Percentiles rank a stretch among this genome's conserved stretches.
These are phyloP conservation scores for Automeris io DNA, from an alignment of 2,888 invertebrate species.

Conservation along the genomic window DNA sequence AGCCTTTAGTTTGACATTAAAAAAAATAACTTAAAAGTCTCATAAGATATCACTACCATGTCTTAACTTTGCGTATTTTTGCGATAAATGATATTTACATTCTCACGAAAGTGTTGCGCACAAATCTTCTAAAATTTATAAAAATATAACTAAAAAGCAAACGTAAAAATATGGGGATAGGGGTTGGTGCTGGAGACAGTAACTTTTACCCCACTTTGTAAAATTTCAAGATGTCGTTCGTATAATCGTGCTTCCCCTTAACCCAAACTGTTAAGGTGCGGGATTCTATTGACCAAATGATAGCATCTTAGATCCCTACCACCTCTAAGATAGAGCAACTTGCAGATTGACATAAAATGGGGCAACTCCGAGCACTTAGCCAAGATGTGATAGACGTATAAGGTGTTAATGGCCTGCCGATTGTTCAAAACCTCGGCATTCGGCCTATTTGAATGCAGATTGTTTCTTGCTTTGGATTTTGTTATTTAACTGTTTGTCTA, in stretches of 20 bases:
- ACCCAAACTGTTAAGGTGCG: conserved; percentile 7
- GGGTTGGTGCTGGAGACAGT: too few species aligned
- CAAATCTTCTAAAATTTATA: too few species aligned
- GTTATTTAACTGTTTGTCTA: neutral
- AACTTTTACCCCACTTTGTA: too few species aligned
- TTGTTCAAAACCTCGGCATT: conserved; percentile 4
- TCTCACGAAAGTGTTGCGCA: too few species aligned
- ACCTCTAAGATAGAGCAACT: conserved; percentile 13
- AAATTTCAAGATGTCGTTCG: too few species aligned
- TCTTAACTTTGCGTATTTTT: too few species aligned
- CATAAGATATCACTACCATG: too few species aligned
- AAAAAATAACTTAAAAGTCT: neutral
- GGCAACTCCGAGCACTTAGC: conserved; percentile 16
- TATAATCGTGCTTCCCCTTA: too few species aligned
- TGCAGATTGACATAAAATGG: conserved; percentile 26
- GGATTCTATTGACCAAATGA: conserved; percentile 13
- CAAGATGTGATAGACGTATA: conserved; percentile 17
- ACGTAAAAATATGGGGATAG: too few species aligned
- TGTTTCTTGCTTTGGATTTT: neutral
- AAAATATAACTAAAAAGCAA: too few species aligned
- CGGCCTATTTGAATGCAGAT: neutral
- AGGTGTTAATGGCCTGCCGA: conserved; percentile 11
- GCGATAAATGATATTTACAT: too few species aligned
- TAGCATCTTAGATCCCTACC: conserved; percentile 14
- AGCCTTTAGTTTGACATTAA: neutral